Evolutionary conservation across 2,797 vertebrate genomes (phyloP), one percentile per base, ranked within the genome.

Genomic region (Thripadectes ignobilis): DNA sequence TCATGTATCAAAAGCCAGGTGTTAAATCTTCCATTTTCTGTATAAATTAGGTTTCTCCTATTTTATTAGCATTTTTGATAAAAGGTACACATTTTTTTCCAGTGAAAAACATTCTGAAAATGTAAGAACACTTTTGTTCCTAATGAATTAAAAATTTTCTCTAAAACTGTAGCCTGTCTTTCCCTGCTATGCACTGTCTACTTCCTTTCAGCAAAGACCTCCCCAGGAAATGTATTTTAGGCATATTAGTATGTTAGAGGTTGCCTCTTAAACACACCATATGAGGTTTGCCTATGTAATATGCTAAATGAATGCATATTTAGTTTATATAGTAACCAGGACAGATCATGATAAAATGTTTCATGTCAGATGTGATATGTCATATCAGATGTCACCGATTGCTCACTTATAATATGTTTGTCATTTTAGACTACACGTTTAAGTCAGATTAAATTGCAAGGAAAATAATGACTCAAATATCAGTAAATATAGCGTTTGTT

Each of bases 381-480:
- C 45, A 46, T 46, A 46, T 46, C 92, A 94, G 94, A 95, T 89
- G 93, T 89, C 59, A 84, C 68, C 74, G 85, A 54, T 78, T 93
- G 76, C 93, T 96, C 89, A 89, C 81, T 95, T 96, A 34, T 89
- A 91, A 75, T 84, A 45, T 73, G 30, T 92, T 96, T 96, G 80
- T 94, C 92, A 84, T 65, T 81, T 21, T 38, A 82, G 57, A 30
- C 63, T 91, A 63, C 45, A 9, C 79, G 81, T 89, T 92, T 95
- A 91, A 72, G 77, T 85, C 88, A 89, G 63, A 89, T 91, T 65
- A 88, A 96, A 85, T 85, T 74, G 69, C 55, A 46, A 62, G 49
- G 51, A 66, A 95, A 96, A 93, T 71, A 88, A 65, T 46, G 79
- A 88, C 59, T 94, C 75, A 85, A 68, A 49, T 77, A 83, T 54